phyloP scores from a whole-genome alignment of 2,797 vertebrate species.

The Heterohyrax brucei region DNA sequence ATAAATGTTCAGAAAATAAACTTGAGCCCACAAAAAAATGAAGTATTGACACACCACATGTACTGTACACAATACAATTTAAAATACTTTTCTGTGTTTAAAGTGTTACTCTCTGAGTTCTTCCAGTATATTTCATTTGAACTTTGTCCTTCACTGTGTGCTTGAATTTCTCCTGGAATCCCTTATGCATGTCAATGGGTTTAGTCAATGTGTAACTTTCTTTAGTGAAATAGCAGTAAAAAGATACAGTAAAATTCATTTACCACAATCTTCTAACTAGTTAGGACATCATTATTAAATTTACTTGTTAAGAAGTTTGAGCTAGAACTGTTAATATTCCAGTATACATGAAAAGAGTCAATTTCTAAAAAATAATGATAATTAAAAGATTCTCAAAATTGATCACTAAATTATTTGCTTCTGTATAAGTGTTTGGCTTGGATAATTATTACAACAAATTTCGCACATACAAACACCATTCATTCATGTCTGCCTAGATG shows the following conservation, averaged over 20 bases:
- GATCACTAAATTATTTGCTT: neutral
- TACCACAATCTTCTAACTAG: neutral
- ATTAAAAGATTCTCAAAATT: constrained; percentile 18
- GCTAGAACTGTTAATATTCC: neutral
- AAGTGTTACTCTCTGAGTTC: constrained; percentile 6
- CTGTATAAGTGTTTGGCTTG: neutral
- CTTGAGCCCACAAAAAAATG: neutral
- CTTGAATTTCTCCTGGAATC: neutral
- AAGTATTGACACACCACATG: neutral
- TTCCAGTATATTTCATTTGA: neutral
- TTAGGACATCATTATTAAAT: neutral
- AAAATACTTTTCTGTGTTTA: neutral
- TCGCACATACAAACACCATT: constrained; percentile 23
- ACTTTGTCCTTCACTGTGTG: neutral
- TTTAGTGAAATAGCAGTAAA: neutral
- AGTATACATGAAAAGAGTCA: neutral
- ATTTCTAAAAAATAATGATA: constrained; percentile 29
- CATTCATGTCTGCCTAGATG: neutral
- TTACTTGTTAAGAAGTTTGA: neutral
- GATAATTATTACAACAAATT: constrained; percentile 15
- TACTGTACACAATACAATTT: neutral
- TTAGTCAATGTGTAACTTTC: neutral
- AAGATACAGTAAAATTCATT: neutral
- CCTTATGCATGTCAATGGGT: neutral
- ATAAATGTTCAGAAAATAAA: constrained; percentile 33